These are phyloP conservation scores for Caracal caracal DNA, from an alignment of 2,113 vertebrate species.

Conservation along the genomic window DNA sequence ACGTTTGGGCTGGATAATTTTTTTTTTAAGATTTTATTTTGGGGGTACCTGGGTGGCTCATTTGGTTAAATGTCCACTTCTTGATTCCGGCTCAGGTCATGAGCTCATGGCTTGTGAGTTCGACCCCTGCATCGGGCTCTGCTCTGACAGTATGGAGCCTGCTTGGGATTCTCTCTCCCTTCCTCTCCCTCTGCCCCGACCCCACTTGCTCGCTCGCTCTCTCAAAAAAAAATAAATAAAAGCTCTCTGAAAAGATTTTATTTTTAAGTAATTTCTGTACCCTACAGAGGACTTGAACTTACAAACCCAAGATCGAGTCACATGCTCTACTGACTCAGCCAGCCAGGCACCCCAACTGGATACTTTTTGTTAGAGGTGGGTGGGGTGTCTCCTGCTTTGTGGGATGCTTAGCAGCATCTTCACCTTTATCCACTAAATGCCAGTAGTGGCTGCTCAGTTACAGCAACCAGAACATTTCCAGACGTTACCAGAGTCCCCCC, in stretches of 20 bases:
- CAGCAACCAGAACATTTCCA: not conserved
- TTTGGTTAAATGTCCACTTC: too few species aligned
- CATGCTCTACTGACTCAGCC: not conserved
- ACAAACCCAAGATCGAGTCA: not conserved
- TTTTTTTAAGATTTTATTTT: not conserved
- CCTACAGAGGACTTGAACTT: too few species aligned
- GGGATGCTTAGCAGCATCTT: not conserved
- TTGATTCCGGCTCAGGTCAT: too few species aligned
- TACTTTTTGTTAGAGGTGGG: not conserved
- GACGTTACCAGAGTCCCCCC: not conserved
- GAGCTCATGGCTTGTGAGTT: too few species aligned
- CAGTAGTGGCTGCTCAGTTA: not conserved
- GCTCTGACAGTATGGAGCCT: too few species aligned
- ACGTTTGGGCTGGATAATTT: not conserved
- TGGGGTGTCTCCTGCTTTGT: not conserved
- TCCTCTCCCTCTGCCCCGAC: too few species aligned
- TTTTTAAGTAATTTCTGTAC: not conserved
- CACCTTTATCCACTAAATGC: not conserved
- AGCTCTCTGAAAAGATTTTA: not conserved
- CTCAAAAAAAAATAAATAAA: too few species aligned
- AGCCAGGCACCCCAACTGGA: not conserved
- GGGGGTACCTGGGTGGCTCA: too few species aligned
- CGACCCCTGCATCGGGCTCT: too few species aligned
- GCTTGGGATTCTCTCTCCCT: too few species aligned
- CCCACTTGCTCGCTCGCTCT: too few species aligned